Conservation (phyloP, 1,140 invertebrate species). For the Monomorium pharaonis region DNA sequence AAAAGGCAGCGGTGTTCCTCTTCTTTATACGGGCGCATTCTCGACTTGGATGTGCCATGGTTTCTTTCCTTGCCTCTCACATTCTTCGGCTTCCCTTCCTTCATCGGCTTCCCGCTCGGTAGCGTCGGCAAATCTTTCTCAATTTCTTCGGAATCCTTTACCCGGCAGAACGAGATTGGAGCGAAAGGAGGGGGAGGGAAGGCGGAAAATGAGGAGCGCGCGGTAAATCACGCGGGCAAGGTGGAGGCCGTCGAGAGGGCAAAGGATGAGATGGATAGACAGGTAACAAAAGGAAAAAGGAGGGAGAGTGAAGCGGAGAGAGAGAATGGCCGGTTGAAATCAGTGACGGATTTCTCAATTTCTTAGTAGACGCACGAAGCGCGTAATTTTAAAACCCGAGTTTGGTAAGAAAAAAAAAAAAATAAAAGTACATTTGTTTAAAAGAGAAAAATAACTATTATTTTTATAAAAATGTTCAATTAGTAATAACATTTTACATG, state of each 20-base stretch:
- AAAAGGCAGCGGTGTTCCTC: not conserved
- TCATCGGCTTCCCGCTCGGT: slow-evolving; percentile 54
- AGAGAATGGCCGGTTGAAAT: slow-evolving; percentile 35
- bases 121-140: slow-evolving; percentile 74
- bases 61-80: slow-evolving; percentile 44
- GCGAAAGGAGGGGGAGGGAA: slow-evolving; percentile 2
- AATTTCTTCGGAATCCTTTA: slow-evolving; percentile 76
- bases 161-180: slow-evolving; percentile 68
- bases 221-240: slow-evolving; percentile 63
- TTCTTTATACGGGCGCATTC: slow-evolving; percentile 48
- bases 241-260: slow-evolving; percentile 23
- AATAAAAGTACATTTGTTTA: not conserved
- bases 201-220: slow-evolving; percentile 49
- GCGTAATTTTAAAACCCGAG: not conserved
- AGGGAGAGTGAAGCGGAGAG: not conserved
- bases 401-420: not conserved
- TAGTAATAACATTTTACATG: not conserved
- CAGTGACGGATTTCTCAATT: slow-evolving; percentile 34
- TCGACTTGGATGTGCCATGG: slow-evolving; percentile 27
- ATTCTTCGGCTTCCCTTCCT: slow-evolving; percentile 10
- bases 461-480: not conserved
- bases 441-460: not conserved
- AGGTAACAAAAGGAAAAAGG: slow-evolving; percentile 20
- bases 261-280: not conserved
- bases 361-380: not conserved